Conservation (phyloP, 2,888 invertebrate genomes). For the Spilosoma lubricipeda region DNA sequence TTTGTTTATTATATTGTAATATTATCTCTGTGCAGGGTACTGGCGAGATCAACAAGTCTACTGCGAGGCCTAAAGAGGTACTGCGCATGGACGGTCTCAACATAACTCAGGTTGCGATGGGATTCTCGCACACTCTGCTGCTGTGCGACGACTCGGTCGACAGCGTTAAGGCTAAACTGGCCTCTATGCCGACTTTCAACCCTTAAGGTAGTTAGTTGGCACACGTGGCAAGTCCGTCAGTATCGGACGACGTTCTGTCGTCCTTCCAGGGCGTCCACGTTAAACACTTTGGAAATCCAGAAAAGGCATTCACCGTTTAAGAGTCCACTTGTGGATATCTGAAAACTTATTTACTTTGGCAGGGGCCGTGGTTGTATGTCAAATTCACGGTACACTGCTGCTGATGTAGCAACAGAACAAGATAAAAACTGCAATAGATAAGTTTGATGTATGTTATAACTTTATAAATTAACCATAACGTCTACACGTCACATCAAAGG, state of each 20-base stretch:
- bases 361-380: not conserved
- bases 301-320: not conserved
- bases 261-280: not conserved
- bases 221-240: not conserved
- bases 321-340: not conserved
- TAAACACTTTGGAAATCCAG: not conserved
- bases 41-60: conserved; percentile 95
- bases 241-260: not conserved
- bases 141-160: conserved; percentile 84
- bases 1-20: not conserved
- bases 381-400: not conserved
- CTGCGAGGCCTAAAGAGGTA: conserved; percentile 95
- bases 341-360: not conserved
- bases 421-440: not conserved
- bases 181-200: conserved; percentile 80
- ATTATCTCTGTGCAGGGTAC: conserved; percentile 87
- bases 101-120: conserved; percentile 93
- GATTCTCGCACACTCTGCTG: conserved; percentile 93
- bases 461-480: not conserved
- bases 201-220: conserved; percentile 54
- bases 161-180: conserved; percentile 83
- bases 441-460: not conserved
- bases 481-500: not conserved
- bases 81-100: conserved; percentile 91
- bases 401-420: not conserved